Evolutionary conservation across 2,888 invertebrate species (phyloP).

Genomic region (Auanema sp.): DNA sequence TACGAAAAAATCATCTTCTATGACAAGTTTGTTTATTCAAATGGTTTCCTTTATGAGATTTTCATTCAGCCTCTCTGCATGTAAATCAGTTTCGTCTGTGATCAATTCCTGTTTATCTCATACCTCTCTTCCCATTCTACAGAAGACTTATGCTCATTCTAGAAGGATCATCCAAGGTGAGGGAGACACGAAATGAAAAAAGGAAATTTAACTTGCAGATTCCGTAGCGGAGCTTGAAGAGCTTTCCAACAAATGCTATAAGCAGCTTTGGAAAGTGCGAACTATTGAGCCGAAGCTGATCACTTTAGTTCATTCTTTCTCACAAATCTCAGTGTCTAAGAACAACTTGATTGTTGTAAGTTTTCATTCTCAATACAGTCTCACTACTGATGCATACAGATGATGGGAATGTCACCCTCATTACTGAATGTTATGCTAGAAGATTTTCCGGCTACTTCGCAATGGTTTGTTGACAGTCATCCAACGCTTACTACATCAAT

Average conservation of each 20-base stretch:
- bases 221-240: too few relatives aligned
- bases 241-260: too few relatives aligned
- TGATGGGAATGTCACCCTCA: conserved; percentile 51
- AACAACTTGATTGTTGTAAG: conserved; percentile 27
- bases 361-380: background rate
- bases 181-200: too few relatives aligned
- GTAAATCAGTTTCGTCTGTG: background rate
- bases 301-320: too few relatives aligned
- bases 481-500: conserved; percentile 26
- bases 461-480: conserved; percentile 23
- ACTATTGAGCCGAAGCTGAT: too few relatives aligned
- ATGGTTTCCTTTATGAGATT: too few relatives aligned
- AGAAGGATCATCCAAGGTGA: too few relatives aligned
- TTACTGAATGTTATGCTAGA: conserved; percentile 38
- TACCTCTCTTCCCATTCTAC: conserved; percentile 10
- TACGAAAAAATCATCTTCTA: too few relatives aligned
- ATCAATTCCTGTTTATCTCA: background rate
- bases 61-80: background rate
- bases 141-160: conserved; percentile 3
- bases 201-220: too few relatives aligned
- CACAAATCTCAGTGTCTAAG: conserved; percentile 5
- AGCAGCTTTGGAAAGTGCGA: too few relatives aligned
- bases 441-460: conserved; percentile 26
- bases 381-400: conserved; percentile 21
- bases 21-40: too few relatives aligned